Evolutionary conservation across 2,888 invertebrate genomes (phyloP).

Genomic region (Troides helena): DNA sequence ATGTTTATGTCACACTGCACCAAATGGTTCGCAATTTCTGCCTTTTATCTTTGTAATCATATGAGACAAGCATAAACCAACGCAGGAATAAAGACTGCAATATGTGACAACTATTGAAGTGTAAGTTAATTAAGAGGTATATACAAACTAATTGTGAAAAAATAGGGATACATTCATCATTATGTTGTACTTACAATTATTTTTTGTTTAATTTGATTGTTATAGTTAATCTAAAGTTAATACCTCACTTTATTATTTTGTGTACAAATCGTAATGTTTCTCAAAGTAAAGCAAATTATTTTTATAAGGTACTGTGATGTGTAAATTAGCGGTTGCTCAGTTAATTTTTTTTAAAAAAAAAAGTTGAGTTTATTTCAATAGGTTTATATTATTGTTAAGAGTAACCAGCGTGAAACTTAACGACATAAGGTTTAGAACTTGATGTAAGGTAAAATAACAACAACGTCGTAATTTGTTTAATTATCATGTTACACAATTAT

Average conservation of each 20-base stretch:
- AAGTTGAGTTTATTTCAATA: constrained; percentile 44
- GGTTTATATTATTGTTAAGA: constrained; percentile 36
- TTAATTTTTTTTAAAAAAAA: constrained; percentile 51
- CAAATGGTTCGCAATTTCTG: neutral
- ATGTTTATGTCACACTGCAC: no score
- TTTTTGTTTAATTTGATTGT: constrained; percentile 37
- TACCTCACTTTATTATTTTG: constrained; percentile 39
- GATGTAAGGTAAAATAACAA: constrained; percentile 4
- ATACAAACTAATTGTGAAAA: constrained; percentile 39
- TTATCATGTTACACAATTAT: constrained; percentile 9
- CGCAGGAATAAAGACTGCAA: constrained; percentile 43
- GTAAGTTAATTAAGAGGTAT: constrained; percentile 32
- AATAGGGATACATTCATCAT: constrained; percentile 45
- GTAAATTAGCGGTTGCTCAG: constrained; percentile 66
- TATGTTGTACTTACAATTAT: constrained; percentile 55
- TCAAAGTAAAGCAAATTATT: constrained; percentile 5
- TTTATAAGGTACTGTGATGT: constrained; percentile 54
- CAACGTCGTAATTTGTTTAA: constrained; percentile 12
- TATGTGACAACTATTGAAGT: constrained; percentile 49
- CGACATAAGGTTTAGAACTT: neutral
- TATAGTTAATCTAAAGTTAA: constrained; percentile 38
- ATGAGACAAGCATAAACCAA: neutral
- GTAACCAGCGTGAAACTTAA: neutral
- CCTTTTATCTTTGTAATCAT: neutral
- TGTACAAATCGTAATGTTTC: constrained; percentile 29